phyloP scores from a whole-genome alignment of 2,888 invertebrate species.

The Copidosoma aretas region DNA sequence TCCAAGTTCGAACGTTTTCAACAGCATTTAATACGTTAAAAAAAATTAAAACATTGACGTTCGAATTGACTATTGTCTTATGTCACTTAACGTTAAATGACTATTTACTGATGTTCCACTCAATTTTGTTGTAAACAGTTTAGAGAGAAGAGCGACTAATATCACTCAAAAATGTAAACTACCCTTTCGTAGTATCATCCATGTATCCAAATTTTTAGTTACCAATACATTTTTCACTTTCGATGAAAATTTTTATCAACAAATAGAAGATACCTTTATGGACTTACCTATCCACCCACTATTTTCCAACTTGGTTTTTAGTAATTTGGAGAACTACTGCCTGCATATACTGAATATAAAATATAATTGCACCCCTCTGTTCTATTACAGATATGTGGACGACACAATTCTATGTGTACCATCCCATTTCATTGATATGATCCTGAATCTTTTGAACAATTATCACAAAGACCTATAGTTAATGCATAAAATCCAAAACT shows the following conservation, averaged over 20 bases:
- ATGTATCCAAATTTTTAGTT: not conserved
- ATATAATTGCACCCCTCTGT: not conserved
- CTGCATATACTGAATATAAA: too few relatives aligned
- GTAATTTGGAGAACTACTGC: too few relatives aligned
- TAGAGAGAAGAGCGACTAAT: not conserved
- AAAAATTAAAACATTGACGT: not conserved
- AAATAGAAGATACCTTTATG: conserved; percentile 3
- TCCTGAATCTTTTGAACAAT: not conserved
- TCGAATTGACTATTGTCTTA: not conserved
- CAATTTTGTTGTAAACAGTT: not conserved
- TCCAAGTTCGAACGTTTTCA: too few relatives aligned
- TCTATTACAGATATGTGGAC: not conserved
- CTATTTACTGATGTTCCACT: conserved; percentile 7
- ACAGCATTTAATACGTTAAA: too few relatives aligned
- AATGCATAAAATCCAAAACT: not conserved
- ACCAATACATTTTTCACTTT: conserved; percentile 3
- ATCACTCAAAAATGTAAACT: not conserved
- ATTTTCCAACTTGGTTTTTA: too few relatives aligned
- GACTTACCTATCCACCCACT: conserved; percentile 1
- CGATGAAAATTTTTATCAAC: conserved; percentile 6
- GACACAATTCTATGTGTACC: not conserved
- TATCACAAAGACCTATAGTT: not conserved
- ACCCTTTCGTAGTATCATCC: not conserved
- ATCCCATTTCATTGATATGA: not conserved
- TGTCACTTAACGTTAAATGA: conserved; percentile 3